These are phyloP conservation scores for Labeo rohita DNA, from an alignment of 2,113 vertebrate genomes.

Conservation along the genomic window DNA sequence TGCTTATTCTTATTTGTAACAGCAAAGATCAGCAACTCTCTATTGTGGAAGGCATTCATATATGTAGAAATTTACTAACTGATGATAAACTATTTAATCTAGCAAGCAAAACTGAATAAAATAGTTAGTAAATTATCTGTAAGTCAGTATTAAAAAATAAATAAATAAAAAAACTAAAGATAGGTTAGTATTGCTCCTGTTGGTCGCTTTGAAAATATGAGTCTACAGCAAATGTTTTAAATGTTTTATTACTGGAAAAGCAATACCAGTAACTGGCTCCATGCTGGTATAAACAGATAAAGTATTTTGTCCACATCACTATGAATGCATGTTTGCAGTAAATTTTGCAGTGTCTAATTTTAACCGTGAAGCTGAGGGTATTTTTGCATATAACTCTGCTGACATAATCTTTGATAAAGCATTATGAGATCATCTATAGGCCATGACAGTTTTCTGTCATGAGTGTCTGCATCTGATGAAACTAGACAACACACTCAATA, in stretches of 20 bases:
- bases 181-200: not conserved
- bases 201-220: not conserved
- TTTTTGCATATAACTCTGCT: not conserved
- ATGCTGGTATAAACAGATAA: not conserved
- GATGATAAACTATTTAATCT: not conserved
- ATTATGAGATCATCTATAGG: not conserved
- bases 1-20: not conserved
- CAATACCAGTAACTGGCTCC: not conserved
- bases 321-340: not conserved
- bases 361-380: not conserved
- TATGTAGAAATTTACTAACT: not conserved
- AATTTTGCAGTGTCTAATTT: not conserved
- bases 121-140: not conserved
- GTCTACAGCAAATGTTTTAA: not conserved
- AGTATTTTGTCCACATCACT: not conserved
- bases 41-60: too few relatives aligned
- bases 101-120: not conserved
- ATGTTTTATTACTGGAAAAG: not conserved
- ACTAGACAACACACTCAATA: not conserved
- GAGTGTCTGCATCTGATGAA: too few relatives aligned
- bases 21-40: not conserved
- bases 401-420: not conserved
- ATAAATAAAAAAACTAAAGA: not conserved
- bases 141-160: not conserved
- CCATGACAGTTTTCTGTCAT: too few relatives aligned